A percentile compares a stretch with the other conserved stretches of the same genome.
Evolutionary conservation across 2,113 vertebrate species (phyloP).

Genomic region (Phalacrocorax pelagicus): DNA sequence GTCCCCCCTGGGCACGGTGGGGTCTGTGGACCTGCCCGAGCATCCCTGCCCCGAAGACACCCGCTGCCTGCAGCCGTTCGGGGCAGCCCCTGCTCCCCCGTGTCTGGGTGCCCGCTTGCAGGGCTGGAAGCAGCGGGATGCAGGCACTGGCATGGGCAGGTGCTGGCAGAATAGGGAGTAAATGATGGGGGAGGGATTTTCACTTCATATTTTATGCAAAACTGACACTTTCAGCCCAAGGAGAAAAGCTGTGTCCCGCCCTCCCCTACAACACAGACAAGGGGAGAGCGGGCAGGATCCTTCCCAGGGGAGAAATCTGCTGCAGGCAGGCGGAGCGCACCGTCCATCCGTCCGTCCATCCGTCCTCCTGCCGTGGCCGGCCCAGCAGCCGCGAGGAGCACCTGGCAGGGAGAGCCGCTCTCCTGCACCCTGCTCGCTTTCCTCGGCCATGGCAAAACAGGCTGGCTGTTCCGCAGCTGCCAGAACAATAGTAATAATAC

Average conservation of each 20-base stretch:
- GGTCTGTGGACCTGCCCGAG: fast-evolving
- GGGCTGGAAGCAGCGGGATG: not conserved
- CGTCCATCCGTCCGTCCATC: too few species aligned
- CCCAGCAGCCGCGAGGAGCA: not conserved
- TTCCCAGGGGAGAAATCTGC: fast-evolving
- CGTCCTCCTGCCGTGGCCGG: fast-evolving
- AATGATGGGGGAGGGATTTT: not conserved
- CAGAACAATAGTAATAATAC: slow-evolving; percentile 37
- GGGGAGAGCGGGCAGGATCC: not conserved
- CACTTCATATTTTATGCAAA: not conserved
- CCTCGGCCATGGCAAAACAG: not conserved
- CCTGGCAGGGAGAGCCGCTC: not conserved
- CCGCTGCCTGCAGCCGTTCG: not conserved
- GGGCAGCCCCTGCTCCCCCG: not conserved
- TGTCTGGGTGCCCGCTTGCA: not conserved
- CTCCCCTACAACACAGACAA: not conserved
- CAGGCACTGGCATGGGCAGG: not conserved
- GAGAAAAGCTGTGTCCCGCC: not conserved
- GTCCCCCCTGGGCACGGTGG: fast-evolving
- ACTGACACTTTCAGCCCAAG: not conserved
- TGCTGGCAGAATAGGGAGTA: not conserved
- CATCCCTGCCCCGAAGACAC: not conserved
- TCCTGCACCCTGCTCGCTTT: not conserved
- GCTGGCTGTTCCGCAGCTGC: slow-evolving; percentile 38
- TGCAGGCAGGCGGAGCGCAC: not conserved